These are phyloP conservation scores for Montipora capitata DNA, from an alignment of 92 coral and sea anemone species.

Conservation along the genomic window DNA sequence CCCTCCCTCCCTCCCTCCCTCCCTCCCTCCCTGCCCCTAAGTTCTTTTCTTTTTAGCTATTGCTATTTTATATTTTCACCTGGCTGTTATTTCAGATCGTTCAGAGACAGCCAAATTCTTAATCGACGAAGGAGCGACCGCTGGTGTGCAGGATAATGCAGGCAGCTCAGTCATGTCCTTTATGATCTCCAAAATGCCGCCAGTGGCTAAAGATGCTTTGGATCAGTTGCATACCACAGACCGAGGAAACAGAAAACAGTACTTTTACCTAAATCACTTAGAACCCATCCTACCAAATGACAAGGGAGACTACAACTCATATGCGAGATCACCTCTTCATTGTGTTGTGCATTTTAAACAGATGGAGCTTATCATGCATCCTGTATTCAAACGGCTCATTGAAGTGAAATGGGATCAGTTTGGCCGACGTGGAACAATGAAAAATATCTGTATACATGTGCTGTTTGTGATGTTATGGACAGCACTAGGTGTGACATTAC, in stretches of 20 bases:
- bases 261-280: slow-evolving; percentile 91
- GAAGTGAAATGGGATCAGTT: slow-evolving; percentile 94
- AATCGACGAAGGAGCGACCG: slow-evolving; percentile 83
- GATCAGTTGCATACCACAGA: slow-evolving; percentile 98
- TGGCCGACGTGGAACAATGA: slow-evolving; percentile 88
- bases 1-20: no score
- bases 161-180: slow-evolving; percentile 92
- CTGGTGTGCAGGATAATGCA: slow-evolving; percentile 88
- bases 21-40: no score
- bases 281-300: slow-evolving; percentile 78
- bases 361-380: slow-evolving; percentile 98
- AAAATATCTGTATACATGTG: slow-evolving; percentile 84
- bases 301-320: slow-evolving; percentile 35
- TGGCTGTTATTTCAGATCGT: slow-evolving; percentile 79
- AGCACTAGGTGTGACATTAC: slow-evolving; percentile 90
- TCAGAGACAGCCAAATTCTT: slow-evolving; percentile 96
- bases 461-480: slow-evolving; percentile 92
- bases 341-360: slow-evolving; percentile 91
- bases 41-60: no score
- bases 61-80: no score
- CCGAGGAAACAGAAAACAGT: slow-evolving; percentile 95
- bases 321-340: slow-evolving; percentile 89
- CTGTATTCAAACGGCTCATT: slow-evolving; percentile 95
- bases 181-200: slow-evolving; percentile 99
- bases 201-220: slow-evolving; percentile 97